Evolutionary conservation across 2,888 invertebrate species (phyloP).

Genomic region (Andrena hattorfiana): DNA sequence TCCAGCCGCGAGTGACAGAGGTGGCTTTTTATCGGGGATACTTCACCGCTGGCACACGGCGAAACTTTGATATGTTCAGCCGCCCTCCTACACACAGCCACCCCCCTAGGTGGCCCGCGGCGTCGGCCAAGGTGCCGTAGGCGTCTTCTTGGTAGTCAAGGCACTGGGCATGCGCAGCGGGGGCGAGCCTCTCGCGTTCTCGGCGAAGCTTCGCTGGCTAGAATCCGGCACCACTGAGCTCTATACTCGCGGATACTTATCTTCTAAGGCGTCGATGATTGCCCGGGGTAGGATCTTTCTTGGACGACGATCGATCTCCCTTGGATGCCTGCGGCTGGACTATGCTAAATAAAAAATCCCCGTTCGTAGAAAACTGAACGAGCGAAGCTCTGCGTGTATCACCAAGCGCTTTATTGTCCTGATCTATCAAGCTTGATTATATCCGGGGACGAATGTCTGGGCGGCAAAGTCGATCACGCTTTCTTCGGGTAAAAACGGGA

Average conservation of each 20-base stretch:
- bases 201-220: conserved; percentile 23
- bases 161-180: conserved; percentile 80
- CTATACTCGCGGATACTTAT: not conserved
- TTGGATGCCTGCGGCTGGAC: not conserved
- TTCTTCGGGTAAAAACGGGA: conserved; percentile 23
- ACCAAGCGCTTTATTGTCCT: conserved; percentile 30
- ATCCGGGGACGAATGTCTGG: not conserved
- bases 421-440: not conserved
- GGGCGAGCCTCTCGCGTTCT: conserved; percentile 26
- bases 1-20: conserved; percentile 48
- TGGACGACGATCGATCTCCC: conserved; percentile 24
- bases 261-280: not conserved
- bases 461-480: conserved; percentile 1
- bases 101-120: conserved; percentile 49
- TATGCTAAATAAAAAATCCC: conserved; percentile 33
- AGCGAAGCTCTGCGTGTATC: conserved; percentile 47
- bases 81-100: conserved; percentile 12
- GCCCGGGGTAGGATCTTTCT: not conserved
- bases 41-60: conserved; percentile 63
- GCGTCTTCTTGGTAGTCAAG: conserved; percentile 80
- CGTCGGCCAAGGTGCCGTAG: conserved; percentile 65
- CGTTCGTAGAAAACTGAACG: conserved; percentile 41
- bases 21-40: conserved; percentile 50
- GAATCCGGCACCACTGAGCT: conserved; percentile 20
- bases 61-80: conserved; percentile 74